Conservation (phyloP, 2,888 invertebrate genomes). For the Siphlonurus alternatus region DNA sequence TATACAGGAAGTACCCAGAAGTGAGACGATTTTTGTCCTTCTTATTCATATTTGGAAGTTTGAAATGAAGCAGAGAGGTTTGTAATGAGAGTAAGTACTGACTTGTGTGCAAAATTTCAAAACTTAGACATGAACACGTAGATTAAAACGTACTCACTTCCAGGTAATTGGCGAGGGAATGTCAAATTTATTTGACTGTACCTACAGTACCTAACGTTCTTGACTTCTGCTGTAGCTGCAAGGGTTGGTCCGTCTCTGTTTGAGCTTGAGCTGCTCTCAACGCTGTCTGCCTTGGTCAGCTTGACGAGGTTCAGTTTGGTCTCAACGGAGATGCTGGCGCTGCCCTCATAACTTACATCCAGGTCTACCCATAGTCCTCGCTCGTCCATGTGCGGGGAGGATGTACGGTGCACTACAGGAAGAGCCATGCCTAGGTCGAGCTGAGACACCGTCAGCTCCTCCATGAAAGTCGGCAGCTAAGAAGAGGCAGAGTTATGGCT, state of each 20-base stretch:
- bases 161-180: too few species aligned
- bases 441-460: conserved; percentile 58
- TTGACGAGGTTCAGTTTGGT: conserved; percentile 76
- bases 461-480: conserved; percentile 71
- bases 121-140: too few species aligned
- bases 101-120: too few species aligned
- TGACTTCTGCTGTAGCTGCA: not conserved
- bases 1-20: too few species aligned
- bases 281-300: conserved; percentile 28
- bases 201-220: not conserved
- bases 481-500: too few species aligned
- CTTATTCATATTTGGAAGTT: too few species aligned
- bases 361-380: conserved; percentile 81
- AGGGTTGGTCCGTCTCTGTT: conserved; percentile 8
- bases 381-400: conserved; percentile 52
- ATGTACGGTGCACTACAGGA: conserved; percentile 43
- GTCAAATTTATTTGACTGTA: too few species aligned
- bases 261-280: conserved; percentile 8
- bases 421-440: conserved; percentile 52
- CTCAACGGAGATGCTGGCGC: conserved; percentile 62
- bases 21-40: too few species aligned
- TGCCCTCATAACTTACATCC: conserved; percentile 62
- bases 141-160: too few species aligned
- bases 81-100: too few species aligned
- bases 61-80: too few species aligned